Percentiles rank a stretch among this genome's conserved stretches.
Evolutionary conservation across 1,140 invertebrate species (phyloP).

Genomic region (Zeugodacus cucurbitae): DNA sequence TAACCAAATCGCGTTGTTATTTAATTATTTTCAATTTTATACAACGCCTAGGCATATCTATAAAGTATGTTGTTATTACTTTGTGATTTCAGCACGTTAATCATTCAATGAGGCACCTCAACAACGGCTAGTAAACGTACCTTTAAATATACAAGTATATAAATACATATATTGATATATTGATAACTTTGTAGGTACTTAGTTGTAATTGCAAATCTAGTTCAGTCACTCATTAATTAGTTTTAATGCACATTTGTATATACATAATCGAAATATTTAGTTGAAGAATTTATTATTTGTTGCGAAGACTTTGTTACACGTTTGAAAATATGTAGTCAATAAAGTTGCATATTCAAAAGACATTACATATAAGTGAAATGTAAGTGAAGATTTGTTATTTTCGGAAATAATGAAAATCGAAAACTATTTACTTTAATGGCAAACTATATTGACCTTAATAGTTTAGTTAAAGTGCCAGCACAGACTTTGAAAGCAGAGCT

Average conservation of each 20-base stretch:
- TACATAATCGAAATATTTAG: slow-evolving; percentile 30
- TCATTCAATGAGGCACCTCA: not conserved
- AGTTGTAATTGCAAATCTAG: slow-evolving; percentile 18
- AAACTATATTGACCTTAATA: too few relatives aligned
- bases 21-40: not conserved
- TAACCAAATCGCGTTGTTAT: not conserved
- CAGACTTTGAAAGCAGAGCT: too few relatives aligned
- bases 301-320: not conserved
- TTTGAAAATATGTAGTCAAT: slow-evolving; percentile 11
- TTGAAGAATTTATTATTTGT: not conserved
- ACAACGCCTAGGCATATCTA: slow-evolving; percentile 8
- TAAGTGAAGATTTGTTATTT: not conserved
- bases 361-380: slow-evolving; percentile 13
- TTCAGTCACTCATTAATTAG: slow-evolving; percentile 18
- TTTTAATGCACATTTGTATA: slow-evolving; percentile 35
- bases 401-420: not conserved
- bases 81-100: not conserved
- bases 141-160: not conserved
- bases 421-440: too few relatives aligned
- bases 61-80: not conserved
- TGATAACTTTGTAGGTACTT: not conserved
- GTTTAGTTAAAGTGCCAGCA: too few relatives aligned
- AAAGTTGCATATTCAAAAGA: not conserved
- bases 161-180: not conserved
- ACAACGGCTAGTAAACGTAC: slow-evolving; percentile 1